Evolutionary conservation across 2,797 vertebrate genomes (phyloP), one percentile per base, ranked within the genome.

Genomic region (Tympanoctomys barrerae): DNA sequence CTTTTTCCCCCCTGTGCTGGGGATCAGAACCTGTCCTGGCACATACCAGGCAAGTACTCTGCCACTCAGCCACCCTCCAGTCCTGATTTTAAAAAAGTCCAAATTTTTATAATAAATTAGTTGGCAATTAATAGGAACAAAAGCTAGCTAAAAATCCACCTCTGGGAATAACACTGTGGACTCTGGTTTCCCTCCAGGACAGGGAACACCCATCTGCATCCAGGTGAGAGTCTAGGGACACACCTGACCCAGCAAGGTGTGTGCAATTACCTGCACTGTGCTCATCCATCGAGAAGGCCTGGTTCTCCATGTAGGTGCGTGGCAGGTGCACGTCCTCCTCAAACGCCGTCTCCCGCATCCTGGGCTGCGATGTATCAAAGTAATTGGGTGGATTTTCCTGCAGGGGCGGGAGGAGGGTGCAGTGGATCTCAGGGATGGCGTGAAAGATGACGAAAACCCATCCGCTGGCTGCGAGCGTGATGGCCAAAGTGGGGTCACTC

Each of bases 401-500:
- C 19, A 99, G 99, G 0, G 99, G 98, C 0, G 99, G 98, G 89
- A 99, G 99, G 95, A 99, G 98, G 98, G 99, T 98, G 97, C 99
- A 98, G 97, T 99, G 99, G 78, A 99, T 98, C 98, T 99, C 99
- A 0, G 99, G 99, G 96, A 99, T 99, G 96, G 99, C 99, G 0
- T 99, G 99, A 96, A 99, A 99, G 98, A 99, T 98, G 80, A 99
- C 98, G 91, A 99, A 99, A 90, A 99, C 98, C 99, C 99, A 99
- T 49, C 99, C 99, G 94, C 99, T 99, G 97, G 99, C 98, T 92
- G 99, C 99, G 97, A 99, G 98, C 33, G 99, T 99, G 62, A 99
- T 99, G 54, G 99, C 99, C 97, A 99, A 98, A 0, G 99, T 99
- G 5, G 99, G 99, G 66, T 99, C 99, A 21, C 99, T 99, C 99